phyloP scores from a whole-genome alignment of 2,888 invertebrate genomes.

The Shargacucullia verbasci region DNA sequence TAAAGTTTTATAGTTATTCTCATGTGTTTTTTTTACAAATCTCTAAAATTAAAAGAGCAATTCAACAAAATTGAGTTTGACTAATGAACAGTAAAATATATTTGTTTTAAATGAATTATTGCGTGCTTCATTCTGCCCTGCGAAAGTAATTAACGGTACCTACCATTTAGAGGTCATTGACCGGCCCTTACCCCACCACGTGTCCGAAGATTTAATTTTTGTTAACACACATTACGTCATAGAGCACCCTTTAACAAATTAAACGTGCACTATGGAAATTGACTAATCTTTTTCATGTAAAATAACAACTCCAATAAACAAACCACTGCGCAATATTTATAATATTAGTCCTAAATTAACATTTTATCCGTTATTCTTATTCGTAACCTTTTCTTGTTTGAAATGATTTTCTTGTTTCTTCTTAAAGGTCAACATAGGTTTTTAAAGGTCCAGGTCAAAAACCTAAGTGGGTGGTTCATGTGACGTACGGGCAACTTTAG shows the following conservation, averaged over 20 bases:
- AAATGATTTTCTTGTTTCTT: constrained; percentile 22
- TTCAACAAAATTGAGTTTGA: constrained; percentile 15
- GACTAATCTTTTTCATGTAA: neutral
- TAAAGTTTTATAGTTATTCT: too few species aligned
- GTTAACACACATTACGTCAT: constrained; percentile 52
- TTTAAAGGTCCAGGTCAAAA: constrained; percentile 17
- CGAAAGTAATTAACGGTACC: constrained; percentile 81
- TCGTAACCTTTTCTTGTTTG: constrained; percentile 10
- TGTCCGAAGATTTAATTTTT: constrained; percentile 64
- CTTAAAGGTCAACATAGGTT: constrained; percentile 36
- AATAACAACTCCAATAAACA: neutral
- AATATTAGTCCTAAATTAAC: too few species aligned
- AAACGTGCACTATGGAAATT: constrained; percentile 8
- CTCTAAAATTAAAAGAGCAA: too few species aligned
- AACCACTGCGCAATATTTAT: too few species aligned
- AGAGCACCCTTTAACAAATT: constrained; percentile 46
- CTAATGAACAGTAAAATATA: constrained; percentile 49
- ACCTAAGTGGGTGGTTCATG: too few species aligned
- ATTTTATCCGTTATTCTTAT: neutral
- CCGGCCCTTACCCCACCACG: constrained; percentile 79
- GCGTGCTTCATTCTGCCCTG: constrained; percentile 68
- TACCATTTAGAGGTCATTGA: constrained; percentile 74
- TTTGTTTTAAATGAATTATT: constrained; percentile 57
- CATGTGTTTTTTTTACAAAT: too few species aligned
- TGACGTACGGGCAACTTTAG: too few species aligned